Evolutionary conservation across 2,113 vertebrate species (phyloP).

Genomic region (Nothoprocta perdicaria): DNA sequence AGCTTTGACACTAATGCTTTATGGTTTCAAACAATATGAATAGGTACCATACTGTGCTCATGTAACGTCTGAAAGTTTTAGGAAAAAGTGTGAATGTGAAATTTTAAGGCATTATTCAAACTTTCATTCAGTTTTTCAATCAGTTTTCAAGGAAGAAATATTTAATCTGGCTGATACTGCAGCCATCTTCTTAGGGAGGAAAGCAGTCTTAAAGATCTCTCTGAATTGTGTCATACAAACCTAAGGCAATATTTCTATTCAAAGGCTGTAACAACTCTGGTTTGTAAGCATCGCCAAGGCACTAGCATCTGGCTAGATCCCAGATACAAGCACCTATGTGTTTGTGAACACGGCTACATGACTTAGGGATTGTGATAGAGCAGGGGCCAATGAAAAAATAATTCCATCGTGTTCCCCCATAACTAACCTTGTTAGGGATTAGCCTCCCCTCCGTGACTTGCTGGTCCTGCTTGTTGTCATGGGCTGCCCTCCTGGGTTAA

Average conservation of each 20-base stretch:
- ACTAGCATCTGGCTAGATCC: not conserved
- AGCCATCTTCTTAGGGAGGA: not conserved
- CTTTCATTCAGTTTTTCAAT: not conserved
- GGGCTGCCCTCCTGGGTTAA: not conserved
- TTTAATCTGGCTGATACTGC: not conserved
- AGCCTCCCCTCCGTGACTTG: not conserved
- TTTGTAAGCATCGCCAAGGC: not conserved
- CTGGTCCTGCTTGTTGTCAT: fast-evolving
- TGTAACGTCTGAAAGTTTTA: not conserved
- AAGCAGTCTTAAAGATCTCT: not conserved
- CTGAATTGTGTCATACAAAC: not conserved
- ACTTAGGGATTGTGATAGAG: not conserved
- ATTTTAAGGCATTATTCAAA: not conserved
- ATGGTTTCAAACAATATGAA: not conserved
- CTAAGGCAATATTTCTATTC: not conserved
- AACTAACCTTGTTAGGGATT: not conserved
- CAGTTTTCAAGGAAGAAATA: not conserved
- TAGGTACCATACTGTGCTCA: not conserved
- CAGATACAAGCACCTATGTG: fast-evolving
- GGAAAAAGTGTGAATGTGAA: not conserved
- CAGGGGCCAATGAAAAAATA: not conserved
- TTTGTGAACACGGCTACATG: not conserved
- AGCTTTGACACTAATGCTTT: not conserved
- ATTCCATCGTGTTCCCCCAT: no score
- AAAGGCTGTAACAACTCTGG: not conserved